Conservation (phyloP, 2,797 vertebrate genomes). For the Tragopan temminckii region DNA sequence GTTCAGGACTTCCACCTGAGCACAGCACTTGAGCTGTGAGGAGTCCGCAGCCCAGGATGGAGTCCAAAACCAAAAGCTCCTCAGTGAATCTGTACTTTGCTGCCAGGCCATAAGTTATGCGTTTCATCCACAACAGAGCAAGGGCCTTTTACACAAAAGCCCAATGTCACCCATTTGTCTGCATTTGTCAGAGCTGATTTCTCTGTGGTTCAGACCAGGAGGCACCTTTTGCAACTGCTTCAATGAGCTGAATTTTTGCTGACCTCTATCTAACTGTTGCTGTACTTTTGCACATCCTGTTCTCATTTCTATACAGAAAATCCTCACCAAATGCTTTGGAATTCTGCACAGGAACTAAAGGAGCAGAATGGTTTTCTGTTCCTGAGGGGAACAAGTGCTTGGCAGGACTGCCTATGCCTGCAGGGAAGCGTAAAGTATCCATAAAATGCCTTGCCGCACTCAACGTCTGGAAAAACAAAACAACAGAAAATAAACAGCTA, state of each 20-base stretch:
- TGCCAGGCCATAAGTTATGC: neutral
- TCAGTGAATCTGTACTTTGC: neutral
- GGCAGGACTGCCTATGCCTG: neutral
- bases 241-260: neutral
- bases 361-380: constrained; percentile 7
- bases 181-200: neutral
- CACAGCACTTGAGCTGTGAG: neutral
- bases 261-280: neutral
- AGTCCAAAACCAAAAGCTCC: neutral
- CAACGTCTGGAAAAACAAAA: neutral
- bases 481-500: neutral
- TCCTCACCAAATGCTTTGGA: constrained; percentile 5
- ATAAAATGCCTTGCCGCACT: neutral
- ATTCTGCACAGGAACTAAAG: neutral
- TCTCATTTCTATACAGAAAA: neutral
- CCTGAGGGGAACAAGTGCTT: neutral
- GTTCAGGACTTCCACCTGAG: neutral
- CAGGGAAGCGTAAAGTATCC: neutral
- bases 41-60: neutral
- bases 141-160: neutral
- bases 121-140: neutral
- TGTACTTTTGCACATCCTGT: neutral
- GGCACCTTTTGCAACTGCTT: neutral
- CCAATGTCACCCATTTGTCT: neutral
- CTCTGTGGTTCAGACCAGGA: neutral